These are phyloP conservation scores for Rhyacophila evoluta DNA, from an alignment of 2,888 invertebrate species.

Conservation along the genomic window DNA sequence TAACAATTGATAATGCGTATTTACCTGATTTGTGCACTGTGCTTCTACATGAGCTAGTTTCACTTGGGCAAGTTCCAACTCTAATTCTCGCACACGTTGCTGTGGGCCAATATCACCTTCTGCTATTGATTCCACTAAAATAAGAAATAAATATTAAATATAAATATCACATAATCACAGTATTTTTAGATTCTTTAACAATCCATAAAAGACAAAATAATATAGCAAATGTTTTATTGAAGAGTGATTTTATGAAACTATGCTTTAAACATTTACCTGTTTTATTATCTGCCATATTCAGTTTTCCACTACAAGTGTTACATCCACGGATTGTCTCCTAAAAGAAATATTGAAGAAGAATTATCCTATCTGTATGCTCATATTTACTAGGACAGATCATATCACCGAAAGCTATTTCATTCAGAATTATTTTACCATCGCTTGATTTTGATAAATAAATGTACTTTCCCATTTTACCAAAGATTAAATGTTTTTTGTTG, in stretches of 20 bases:
- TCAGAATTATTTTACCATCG: too few relatives aligned
- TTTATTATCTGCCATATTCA: conserved; percentile 66
- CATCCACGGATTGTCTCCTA: conserved; percentile 65
- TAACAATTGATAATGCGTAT: too few relatives aligned
- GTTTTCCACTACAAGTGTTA: conserved; percentile 62
- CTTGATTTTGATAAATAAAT: too few relatives aligned
- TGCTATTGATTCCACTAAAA: conserved; percentile 34
- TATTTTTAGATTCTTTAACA: background rate
- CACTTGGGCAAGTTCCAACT: conserved; percentile 95
- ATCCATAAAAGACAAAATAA: too few relatives aligned
- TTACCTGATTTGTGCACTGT: conserved; percentile 92
- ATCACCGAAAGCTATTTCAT: too few relatives aligned
- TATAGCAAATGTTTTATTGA: background rate
- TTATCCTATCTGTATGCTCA: too few relatives aligned
- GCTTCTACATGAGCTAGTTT: conserved; percentile 97
- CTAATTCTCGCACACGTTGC: conserved; percentile 87
- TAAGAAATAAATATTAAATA: background rate
- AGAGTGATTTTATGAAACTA: background rate
- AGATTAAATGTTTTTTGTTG: too few relatives aligned
- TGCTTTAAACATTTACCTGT: conserved; percentile 58
- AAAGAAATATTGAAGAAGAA: conserved; percentile 48
- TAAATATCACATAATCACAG: background rate
- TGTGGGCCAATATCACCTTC: conserved; percentile 66
- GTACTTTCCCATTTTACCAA: too few relatives aligned
- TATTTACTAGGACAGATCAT: too few relatives aligned